Evolutionary conservation across 2,888 invertebrate species (phyloP).

Genomic region (Brassicogethes aeneus): DNA sequence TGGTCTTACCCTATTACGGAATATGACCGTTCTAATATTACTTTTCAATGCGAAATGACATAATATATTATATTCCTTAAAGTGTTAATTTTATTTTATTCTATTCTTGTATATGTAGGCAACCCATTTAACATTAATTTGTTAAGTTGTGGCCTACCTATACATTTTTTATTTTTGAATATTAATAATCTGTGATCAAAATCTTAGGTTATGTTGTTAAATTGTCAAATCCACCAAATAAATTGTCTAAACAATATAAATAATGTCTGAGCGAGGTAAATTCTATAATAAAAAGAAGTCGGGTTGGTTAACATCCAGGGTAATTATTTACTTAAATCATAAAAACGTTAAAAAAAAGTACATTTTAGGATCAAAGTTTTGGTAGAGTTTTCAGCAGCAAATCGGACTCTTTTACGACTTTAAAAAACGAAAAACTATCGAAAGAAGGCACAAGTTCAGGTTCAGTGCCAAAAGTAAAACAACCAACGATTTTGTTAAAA

Average conservation of each 20-base stretch:
- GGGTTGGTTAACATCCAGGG: not conserved
- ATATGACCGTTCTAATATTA: no score
- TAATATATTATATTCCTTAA: no score
- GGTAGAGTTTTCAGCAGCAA: slow-evolving; percentile 1
- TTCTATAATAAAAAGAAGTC: not conserved
- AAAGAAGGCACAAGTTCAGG: not conserved
- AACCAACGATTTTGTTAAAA: slow-evolving; percentile 61
- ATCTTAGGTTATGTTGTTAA: no score
- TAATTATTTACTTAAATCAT: not conserved
- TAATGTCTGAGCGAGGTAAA: not conserved
- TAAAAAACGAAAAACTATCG: not conserved
- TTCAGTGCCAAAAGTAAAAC: slow-evolving; percentile 23
- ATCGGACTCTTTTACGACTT: not conserved
- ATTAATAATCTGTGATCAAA: no score
- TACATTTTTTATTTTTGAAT: no score
- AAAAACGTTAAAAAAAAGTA: not conserved
- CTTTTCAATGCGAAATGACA: no score
- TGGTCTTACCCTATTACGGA: no score
- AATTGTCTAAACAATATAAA: not conserved
- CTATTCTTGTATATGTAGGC: no score
- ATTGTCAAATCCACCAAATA: no score
- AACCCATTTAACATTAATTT: no score
- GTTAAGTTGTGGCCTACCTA: no score
- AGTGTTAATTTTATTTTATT: no score
- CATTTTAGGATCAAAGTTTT: not conserved